Conservation (phyloP, 2,888 invertebrate genomes). For the Linnaemya tessellans region DNA sequence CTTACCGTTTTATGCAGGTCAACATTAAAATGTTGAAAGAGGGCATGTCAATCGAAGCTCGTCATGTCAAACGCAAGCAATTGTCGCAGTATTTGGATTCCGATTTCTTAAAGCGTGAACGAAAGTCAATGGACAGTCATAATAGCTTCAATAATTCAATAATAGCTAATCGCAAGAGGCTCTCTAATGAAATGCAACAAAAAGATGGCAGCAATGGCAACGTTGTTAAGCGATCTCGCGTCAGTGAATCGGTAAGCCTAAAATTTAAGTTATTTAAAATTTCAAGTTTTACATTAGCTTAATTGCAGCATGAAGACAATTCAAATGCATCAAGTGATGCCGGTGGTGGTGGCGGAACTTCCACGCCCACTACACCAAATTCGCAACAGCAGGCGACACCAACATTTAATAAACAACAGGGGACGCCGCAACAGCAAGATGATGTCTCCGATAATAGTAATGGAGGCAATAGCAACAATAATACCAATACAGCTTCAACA, state of each 20-base stretch:
- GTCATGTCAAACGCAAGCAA: conserved; percentile 93
- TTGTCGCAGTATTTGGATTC: conserved; percentile 89
- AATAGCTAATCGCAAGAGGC: conserved; percentile 81
- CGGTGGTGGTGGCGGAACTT: conserved; percentile 70
- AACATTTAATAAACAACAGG: conserved; percentile 73
- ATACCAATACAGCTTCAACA: conserved; percentile 69
- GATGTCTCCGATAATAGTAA: conserved; percentile 64
- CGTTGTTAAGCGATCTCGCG: conserved; percentile 75
- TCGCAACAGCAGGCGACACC: conserved; percentile 77
- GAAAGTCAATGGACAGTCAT: conserved; percentile 85
- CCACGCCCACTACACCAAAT: conserved; percentile 79
- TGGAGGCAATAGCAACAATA: conserved; percentile 59
- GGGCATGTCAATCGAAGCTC: conserved; percentile 92
- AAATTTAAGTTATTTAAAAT: not conserved
- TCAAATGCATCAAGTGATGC: conserved; percentile 82
- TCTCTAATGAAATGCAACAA: conserved; percentile 80
- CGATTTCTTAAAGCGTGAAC: conserved; percentile 88
- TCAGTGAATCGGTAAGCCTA: conserved; percentile 81
- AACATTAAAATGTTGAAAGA: conserved; percentile 87
- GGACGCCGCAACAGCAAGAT: conserved; percentile 50
- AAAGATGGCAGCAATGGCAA: conserved; percentile 73
- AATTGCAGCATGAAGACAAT: conserved; percentile 79
- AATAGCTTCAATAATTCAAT: conserved; percentile 81
- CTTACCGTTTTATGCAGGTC: conserved; percentile 80
- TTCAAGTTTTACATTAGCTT: not conserved